Percentiles rank a stretch among this genome's conserved stretches.
Evolutionary conservation across 2,113 vertebrate species (phyloP).

Genomic region (Sander lucioperca): DNA sequence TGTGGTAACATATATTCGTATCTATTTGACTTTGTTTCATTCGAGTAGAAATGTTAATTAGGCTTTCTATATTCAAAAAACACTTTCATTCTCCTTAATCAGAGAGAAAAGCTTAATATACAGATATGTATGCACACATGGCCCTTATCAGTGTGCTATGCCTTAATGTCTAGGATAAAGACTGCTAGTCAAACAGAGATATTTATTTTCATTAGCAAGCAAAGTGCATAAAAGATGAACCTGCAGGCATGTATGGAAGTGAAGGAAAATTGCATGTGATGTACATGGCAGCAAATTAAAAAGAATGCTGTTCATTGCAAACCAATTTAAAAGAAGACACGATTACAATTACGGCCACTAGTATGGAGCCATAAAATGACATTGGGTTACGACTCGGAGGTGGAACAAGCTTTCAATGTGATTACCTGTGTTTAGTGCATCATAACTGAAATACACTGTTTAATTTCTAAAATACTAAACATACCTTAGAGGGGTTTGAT

Average conservation of each 20-base stretch:
- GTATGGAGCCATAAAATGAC: conserved; percentile 44
- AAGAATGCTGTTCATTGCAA: conserved; percentile 55
- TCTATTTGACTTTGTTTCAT: conserved; percentile 19
- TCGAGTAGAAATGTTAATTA: conserved; percentile 32
- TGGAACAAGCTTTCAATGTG: conserved; percentile 5
- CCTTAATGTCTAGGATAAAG: background rate
- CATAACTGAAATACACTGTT: background rate
- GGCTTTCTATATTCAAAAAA: background rate
- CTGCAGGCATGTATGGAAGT: conserved; percentile 11
- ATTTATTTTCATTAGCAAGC: conserved; percentile 41
- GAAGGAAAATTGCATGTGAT: background rate
- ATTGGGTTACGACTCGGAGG: conserved; percentile 26
- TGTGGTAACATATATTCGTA: background rate
- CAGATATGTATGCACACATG: background rate
- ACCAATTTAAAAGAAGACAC: conserved; percentile 59
- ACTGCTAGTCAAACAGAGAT: conserved; percentile 13
- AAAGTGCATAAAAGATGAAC: conserved; percentile 37
- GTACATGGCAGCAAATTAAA: conserved; percentile 40
- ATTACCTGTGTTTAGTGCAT: conserved; percentile 7
- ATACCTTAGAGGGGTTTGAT: background rate
- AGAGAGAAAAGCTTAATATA: background rate
- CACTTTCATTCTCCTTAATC: background rate
- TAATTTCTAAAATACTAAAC: background rate
- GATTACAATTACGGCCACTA: conserved; percentile 41
- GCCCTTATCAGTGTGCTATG: background rate